phyloP scores from a whole-genome alignment of 2,113 vertebrate genomes.

The Helogale parvula region DNA sequence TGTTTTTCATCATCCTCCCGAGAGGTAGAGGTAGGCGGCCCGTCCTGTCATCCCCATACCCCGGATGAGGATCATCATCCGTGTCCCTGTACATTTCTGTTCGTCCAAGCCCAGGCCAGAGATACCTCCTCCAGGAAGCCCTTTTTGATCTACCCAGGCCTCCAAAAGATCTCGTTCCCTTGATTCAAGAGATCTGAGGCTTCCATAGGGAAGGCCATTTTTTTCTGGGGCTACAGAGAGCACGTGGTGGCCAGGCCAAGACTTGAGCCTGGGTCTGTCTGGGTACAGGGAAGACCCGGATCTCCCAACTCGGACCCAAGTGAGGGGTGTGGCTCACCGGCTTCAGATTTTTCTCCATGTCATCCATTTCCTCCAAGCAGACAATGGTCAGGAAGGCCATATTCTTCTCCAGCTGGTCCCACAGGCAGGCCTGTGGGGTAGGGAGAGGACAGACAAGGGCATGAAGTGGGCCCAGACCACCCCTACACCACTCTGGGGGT shows the following conservation, averaged over 20 bases:
- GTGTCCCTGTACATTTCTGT: not conserved
- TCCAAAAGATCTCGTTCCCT: not conserved
- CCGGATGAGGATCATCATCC: not conserved
- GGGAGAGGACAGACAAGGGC: rapidly evolving
- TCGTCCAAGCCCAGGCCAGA: not conserved
- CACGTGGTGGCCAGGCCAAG: not conserved
- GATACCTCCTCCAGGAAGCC: not conserved
- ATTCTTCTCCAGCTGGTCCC: slow-evolving; percentile 76
- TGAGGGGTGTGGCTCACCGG: slow-evolving; percentile 81
- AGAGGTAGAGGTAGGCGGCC: not conserved
- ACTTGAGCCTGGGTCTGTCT: not conserved
- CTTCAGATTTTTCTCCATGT: slow-evolving; percentile 84
- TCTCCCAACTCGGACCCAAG: rapidly evolving
- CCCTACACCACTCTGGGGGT: not conserved
- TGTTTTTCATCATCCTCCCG: not conserved
- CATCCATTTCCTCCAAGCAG: slow-evolving; percentile 90
- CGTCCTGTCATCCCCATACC: not conserved
- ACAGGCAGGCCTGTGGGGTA: slow-evolving; percentile 89
- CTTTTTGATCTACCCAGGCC: not conserved
- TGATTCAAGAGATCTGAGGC: not conserved
- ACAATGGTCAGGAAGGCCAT: slow-evolving; percentile 82
- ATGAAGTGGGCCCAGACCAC: rapidly evolving
- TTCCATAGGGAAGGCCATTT: not conserved
- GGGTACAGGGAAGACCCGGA: not conserved
- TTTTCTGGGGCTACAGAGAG: not conserved